phyloP scores from a whole-genome alignment of 2,113 vertebrate genomes.

The Pongo pygmaeus region DNA sequence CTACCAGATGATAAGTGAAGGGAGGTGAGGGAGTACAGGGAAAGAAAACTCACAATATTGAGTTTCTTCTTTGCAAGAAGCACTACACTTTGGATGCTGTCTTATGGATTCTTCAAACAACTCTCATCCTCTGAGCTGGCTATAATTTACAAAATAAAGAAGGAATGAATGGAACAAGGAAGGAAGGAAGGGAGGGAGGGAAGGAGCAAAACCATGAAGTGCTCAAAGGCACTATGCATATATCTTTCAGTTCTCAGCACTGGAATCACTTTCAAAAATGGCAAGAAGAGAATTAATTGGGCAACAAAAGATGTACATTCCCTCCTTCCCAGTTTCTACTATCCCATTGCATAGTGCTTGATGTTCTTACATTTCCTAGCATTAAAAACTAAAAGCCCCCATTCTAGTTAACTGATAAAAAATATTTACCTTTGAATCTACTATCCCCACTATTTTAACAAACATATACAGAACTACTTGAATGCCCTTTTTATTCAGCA shows the following conservation, averaged over 20 bases:
- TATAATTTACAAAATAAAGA: not conserved
- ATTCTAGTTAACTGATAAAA: not conserved
- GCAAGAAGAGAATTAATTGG: not conserved
- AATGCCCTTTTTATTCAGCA: not conserved
- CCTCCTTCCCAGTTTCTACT: not conserved
- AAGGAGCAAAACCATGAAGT: not conserved
- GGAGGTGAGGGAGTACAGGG: not conserved
- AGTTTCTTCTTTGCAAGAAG: not conserved
- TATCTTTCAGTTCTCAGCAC: not conserved
- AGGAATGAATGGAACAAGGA: not conserved
- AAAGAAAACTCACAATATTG: not conserved
- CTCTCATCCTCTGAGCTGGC: not conserved
- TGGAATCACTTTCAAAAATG: not conserved
- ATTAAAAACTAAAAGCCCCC: not conserved
- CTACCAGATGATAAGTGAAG: not conserved
- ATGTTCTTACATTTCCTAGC: not conserved
- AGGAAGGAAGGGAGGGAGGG: not conserved
- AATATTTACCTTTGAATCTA: not conserved
- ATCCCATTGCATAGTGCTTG: not conserved
- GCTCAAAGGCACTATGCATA: not conserved
- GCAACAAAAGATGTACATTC: not conserved
- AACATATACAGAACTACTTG: not conserved
- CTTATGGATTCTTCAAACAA: not conserved
- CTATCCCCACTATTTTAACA: not conserved
- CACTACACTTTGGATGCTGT: not conserved